Evolutionary conservation across 2,797 vertebrate genomes (phyloP).

Genomic region (Craterocephalus amniculus): DNA sequence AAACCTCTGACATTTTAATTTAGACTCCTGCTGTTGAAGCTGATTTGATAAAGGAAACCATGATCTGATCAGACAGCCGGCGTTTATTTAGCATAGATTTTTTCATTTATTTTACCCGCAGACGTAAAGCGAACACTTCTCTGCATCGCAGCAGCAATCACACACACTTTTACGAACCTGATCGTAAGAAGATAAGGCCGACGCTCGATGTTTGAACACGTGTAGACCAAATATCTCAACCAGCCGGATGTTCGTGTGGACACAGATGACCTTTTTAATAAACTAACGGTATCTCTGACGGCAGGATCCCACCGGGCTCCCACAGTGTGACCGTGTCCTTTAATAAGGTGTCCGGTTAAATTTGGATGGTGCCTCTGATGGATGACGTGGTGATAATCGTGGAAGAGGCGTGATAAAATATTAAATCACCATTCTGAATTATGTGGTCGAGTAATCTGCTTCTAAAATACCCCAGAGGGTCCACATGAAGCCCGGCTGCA

Average conservation of each 20-base stretch:
- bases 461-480: slow-evolving; percentile 27
- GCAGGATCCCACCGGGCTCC: no score
- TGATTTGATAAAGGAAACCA: slow-evolving; percentile 31
- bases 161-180: no score
- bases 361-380: slow-evolving; percentile 9
- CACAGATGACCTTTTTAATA: background rate
- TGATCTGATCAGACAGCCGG: slow-evolving; percentile 29
- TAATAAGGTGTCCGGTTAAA: slow-evolving; percentile 22
- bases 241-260: background rate
- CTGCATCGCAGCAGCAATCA: background rate
- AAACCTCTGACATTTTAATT: slow-evolving; percentile 33
- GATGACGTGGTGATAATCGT: slow-evolving; percentile 13
- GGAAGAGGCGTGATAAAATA: slow-evolving; percentile 36
- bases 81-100: background rate
- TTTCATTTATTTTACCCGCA: slow-evolving; percentile 13
- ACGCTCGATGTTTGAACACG: no score
- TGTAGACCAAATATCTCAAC: no score
- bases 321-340: background rate
- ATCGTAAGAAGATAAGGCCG: no score
- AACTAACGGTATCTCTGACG: background rate
- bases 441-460: slow-evolving; percentile 35
- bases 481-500: background rate
- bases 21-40: slow-evolving; percentile 5
- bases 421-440: slow-evolving; percentile 23
- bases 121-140: background rate